Conservation (phyloP, 2,113 vertebrate species). For the Archilochus colubris region DNA sequence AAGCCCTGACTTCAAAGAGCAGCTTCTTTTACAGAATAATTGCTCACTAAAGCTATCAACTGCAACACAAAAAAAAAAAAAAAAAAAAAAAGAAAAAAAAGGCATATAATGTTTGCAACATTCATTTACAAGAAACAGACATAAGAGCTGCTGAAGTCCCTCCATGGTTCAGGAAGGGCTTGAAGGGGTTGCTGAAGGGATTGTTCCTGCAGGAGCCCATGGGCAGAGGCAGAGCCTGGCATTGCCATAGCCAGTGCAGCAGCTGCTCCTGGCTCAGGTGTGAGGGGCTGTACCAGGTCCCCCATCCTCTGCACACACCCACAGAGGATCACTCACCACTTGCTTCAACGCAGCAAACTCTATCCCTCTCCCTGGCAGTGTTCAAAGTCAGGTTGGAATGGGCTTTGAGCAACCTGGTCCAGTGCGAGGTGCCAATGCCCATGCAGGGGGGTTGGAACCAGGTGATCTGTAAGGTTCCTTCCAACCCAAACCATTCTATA, state of each 20-base stretch:
- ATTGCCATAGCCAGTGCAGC: not conserved
- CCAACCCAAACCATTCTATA: too few species aligned
- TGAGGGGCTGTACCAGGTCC: not conserved
- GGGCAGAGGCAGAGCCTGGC: not conserved
- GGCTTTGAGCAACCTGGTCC: too few species aligned
- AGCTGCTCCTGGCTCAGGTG: not conserved
- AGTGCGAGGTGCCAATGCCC: too few species aligned
- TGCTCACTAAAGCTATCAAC: conserved; percentile 66
- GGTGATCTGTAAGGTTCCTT: too few species aligned
- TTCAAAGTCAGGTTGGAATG: too few species aligned
- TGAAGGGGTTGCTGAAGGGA: not conserved
- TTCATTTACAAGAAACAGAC: conserved; percentile 51
- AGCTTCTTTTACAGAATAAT: conserved; percentile 42
- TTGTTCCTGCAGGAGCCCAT: not conserved
- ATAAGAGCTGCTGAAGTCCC: not conserved
- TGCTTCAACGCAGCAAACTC: not conserved
- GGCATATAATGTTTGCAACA: conserved; percentile 25
- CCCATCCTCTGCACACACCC: not conserved
- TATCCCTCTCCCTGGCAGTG: not conserved
- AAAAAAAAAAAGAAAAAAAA: conserved; percentile 4
- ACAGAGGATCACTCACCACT: not conserved
- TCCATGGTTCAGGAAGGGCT: conserved; percentile 12
- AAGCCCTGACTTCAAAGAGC: conserved; percentile 50
- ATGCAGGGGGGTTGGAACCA: too few species aligned
- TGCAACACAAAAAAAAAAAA: not conserved